Evolutionary conservation across 1,140 invertebrate genomes (phyloP), one percentile per base, ranked within the genome.

Genomic region (Cyphomyrmex costatus): DNA sequence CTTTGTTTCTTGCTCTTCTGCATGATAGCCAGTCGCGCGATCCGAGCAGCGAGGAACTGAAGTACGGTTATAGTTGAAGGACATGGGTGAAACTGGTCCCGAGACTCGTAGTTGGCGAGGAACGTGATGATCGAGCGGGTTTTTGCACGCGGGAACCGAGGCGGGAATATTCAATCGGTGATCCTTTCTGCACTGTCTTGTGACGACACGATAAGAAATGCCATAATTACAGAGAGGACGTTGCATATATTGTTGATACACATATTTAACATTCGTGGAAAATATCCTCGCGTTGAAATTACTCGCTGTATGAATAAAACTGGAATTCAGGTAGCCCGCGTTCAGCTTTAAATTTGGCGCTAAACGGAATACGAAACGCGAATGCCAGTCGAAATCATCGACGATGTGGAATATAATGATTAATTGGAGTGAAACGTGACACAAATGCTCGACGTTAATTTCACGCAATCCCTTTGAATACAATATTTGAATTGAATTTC

Each of bases 391-490:
- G 53, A 58, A 14, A 51, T 82, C 16, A 58, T 46, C 33, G 66
- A 71, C 27, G 30, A 3, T 30, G 46, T 21, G 51, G 33, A 58
- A n/a, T 36, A 10, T 30, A 71, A 79, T 49, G 82, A 91, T 88
- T 87, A 86, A 89, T 86, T 56, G 46, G 60, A 66, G 77, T 70
- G 71, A 73, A 74, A 74, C 73, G 73, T 78, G 82, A 85, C n/a
- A 14, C 53, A 66, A 87, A 77, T 70, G 42, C 21, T 16, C 14
- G 14, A 33, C 49, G 24, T 82, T 53, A 51, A 63, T 78, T 90
- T 74, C 56, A 51, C n/a, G 71, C 71, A n/a, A 53, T 56, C 73
- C 76, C 87, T 83, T 87, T 89, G 85, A 83, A 60, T 60, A 27
- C 68, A 33, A 83, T 83, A 83, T 83, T 74, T 49, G 68, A 74